These are phyloP conservation scores for Microcebus griseorufus DNA, from an alignment of 2,113 vertebrate genomes.

Conservation along the genomic window DNA sequence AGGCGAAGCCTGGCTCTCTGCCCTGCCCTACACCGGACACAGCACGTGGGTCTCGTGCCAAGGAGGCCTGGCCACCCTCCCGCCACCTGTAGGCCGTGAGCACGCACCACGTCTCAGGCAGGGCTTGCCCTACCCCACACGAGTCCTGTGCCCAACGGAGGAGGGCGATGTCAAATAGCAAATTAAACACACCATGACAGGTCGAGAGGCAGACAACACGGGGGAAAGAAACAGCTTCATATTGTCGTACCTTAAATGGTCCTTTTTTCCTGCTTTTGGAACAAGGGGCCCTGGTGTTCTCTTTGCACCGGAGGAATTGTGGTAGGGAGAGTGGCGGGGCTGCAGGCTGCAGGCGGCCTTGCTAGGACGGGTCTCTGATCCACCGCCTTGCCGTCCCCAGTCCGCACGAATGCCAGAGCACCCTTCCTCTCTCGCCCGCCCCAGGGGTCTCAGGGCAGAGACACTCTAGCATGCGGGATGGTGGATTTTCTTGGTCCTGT, in stretches of 20 bases:
- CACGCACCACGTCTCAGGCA: rapidly evolving
- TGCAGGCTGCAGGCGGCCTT: rapidly evolving
- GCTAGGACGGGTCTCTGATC: too few relatives aligned
- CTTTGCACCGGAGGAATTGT: background rate
- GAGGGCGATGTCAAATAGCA: rapidly evolving
- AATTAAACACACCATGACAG: background rate
- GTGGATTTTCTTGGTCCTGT: background rate
- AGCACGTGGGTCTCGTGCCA: background rate
- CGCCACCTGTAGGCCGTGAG: rapidly evolving
- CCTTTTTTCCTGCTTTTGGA: background rate
- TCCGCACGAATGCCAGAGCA: background rate
- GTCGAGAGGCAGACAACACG: background rate
- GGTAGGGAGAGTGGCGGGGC: background rate
- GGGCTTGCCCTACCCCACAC: rapidly evolving
- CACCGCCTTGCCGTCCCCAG: background rate
- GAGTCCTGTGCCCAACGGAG: rapidly evolving
- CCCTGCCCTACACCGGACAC: background rate
- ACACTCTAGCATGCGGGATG: background rate
- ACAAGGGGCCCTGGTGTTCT: background rate
- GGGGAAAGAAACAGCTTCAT: background rate
- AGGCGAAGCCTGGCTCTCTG: background rate
- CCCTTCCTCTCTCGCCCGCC: background rate
- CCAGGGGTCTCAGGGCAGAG: background rate
- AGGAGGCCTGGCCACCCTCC: too few relatives aligned
- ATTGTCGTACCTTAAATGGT: background rate